A percentile compares a stretch with the other conserved stretches of the same genome.
These are phyloP conservation scores for Acridotheres tristis DNA, from an alignment of 2,797 vertebrate genomes.

Conservation along the genomic window DNA sequence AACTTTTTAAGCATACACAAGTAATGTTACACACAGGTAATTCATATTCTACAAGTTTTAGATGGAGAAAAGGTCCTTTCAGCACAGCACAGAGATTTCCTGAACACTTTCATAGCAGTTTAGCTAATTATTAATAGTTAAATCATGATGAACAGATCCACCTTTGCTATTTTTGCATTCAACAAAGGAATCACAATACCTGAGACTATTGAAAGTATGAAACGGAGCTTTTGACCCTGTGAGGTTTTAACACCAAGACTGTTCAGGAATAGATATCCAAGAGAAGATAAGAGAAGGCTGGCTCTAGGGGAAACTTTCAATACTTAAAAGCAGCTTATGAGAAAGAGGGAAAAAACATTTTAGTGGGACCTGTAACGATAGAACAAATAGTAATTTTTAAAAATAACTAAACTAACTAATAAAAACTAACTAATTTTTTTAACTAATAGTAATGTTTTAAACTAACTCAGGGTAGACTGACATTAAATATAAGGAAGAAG, in stretches of 20 bases:
- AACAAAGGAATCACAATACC: not conserved
- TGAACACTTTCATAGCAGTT: not conserved
- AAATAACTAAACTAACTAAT: no score
- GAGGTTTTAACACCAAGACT: not conserved
- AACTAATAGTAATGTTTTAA: not conserved
- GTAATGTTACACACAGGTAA: not conserved
- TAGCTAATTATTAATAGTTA: not conserved
- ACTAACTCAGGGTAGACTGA: not conserved
- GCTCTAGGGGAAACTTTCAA: not conserved
- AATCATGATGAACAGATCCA: not conserved
- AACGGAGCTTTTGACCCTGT: not conserved
- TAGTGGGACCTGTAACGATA: not conserved
- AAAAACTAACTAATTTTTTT: no score
- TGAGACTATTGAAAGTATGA: not conserved
- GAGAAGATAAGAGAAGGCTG: not conserved
- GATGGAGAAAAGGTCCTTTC: not conserved
- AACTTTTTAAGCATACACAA: not conserved
- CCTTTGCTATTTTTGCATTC: not conserved
- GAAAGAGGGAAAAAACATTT: not conserved
- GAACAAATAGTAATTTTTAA: not conserved
- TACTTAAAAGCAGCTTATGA: not conserved
- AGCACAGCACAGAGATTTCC: not conserved
- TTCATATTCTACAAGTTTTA: not conserved
- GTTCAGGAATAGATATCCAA: no score
- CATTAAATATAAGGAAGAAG: not conserved